Evolutionary conservation across 2,797 vertebrate species (phyloP), one percentile per base, ranked within the genome.

Genomic region (Bovichtus diacanthus): DNA sequence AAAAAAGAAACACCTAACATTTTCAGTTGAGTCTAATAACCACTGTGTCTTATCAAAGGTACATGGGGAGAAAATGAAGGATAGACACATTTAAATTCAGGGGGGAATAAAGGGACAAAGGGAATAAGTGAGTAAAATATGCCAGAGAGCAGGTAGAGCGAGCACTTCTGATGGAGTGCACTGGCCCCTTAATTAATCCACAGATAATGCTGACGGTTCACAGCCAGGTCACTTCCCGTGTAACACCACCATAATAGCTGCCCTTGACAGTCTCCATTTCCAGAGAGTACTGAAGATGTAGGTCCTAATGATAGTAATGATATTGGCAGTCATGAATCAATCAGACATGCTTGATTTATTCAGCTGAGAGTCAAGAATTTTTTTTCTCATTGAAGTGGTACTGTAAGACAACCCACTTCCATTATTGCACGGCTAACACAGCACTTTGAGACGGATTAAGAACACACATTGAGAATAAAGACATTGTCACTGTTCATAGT

Each of bases 241-340:
- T 68, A 79, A 81, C 71, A 60, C 65, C 70, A 19, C 71, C 72
- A 43, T 90, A 72, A 90, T 75, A 71, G 87, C 74, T 61, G 87
- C 74, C 86, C 84, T 84, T 87, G 88, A 87, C 84, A 80, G 84
- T 74, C 61, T 70, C 77, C 76, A 82, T 70, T 84, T 81, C 78
- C 71, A 70, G 44, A 53, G 66, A 74, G 74, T n/a, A 12, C 70
- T 44, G 53, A 25, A 88, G 79, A 90, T 82, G 72, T 79, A 85
- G 50, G 62, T 59, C 68, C 56, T 78, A 83, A 88, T 83, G 70
- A 87, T 75, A 55, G 54, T 62, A 69, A 81, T 70, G 71, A 81
- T 87, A 89, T 85, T 77, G 78, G 75, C 66, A 72, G 74, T 77
- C 86, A 80, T 84, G 78, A 92, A 89, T 93, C 87, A 88, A 76